A percentile compares a stretch with the other conserved stretches of the same genome.
These are phyloP conservation scores for Chironomus tepperi DNA, from an alignment of 1,140 invertebrate genomes.

Conservation along the genomic window DNA sequence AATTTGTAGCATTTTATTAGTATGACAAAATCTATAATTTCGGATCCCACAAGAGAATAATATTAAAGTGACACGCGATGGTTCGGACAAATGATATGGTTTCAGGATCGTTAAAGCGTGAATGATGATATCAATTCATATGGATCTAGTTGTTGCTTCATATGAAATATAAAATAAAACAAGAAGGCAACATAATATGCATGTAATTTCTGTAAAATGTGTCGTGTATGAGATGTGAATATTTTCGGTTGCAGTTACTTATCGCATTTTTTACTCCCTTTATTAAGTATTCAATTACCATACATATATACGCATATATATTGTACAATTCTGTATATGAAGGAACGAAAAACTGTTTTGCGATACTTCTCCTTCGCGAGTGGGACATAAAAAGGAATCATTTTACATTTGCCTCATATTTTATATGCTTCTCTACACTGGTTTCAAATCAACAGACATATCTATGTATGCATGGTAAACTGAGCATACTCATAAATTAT, in stretches of 20 bases:
- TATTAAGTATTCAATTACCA: too few species aligned
- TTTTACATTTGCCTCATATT: constrained; percentile 5
- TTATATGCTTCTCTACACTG: background rate
- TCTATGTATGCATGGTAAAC: background rate
- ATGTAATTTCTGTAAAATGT: too few species aligned
- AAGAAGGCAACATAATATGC: too few species aligned
- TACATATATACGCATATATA: too few species aligned
- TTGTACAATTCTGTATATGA: too few species aligned
- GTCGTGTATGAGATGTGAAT: too few species aligned
- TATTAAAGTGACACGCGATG: background rate
- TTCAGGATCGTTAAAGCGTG: constrained; percentile 5
- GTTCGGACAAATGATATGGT: constrained; percentile 4
- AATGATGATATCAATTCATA: constrained; percentile 14
- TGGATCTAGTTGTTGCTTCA: constrained; percentile 3
- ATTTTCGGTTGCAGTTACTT: too few species aligned
- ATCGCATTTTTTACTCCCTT: too few species aligned
- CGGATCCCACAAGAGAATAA: constrained; percentile 3
- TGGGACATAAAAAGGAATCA: constrained; percentile 1
- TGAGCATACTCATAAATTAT: constrained; percentile 19
- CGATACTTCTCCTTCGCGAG: background rate
- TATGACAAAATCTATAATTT: constrained; percentile 9
- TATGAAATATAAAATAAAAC: too few species aligned
- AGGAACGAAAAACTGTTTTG: too few species aligned
- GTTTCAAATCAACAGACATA: background rate
- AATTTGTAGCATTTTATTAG: constrained; percentile 19